These are phyloP conservation scores for Erythrolamprus reginae DNA, from an alignment of 2,113 vertebrate species.

Conservation along the genomic window DNA sequence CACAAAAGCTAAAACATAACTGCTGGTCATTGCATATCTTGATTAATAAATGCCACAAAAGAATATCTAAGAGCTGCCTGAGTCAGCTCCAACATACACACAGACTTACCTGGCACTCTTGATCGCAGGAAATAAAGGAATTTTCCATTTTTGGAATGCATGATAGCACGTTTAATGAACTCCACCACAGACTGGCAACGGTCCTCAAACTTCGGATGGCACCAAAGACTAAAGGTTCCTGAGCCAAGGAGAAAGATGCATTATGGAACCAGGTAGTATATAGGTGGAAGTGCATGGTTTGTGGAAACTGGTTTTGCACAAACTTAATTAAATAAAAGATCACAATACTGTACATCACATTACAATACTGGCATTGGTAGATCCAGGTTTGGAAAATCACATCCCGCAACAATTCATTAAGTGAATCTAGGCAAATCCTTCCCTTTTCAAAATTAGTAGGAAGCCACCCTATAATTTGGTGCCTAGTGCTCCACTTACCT, in stretches of 20 bases:
- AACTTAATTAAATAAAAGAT: background rate
- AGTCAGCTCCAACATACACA: slow-evolving; percentile 51
- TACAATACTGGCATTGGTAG: background rate
- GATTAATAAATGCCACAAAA: background rate
- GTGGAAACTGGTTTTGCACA: background rate
- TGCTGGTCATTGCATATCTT: background rate
- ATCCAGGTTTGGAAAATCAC: background rate
- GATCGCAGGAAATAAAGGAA: slow-evolving; percentile 97
- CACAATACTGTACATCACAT: too few species aligned
- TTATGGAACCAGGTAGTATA: too few species aligned
- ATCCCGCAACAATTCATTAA: background rate
- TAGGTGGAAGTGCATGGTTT: background rate
- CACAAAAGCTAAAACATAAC: background rate
- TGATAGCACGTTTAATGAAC: slow-evolving; percentile 94
- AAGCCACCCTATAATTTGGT: too few species aligned
- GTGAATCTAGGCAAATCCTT: background rate
- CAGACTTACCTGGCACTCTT: slow-evolving; percentile 82
- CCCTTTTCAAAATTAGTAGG: background rate
- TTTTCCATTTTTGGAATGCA: slow-evolving; percentile 97
- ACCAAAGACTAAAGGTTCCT: slow-evolving; percentile 98
- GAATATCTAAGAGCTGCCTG: background rate
- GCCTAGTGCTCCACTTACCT: slow-evolving; percentile 62
- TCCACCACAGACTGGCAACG: slow-evolving; percentile 97
- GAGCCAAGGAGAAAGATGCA: background rate
- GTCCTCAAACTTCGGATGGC: slow-evolving; percentile 97